Base-by-base conservation (phyloP, 2,888 invertebrate genomes). In the Drosophila koepferae region DNA sequence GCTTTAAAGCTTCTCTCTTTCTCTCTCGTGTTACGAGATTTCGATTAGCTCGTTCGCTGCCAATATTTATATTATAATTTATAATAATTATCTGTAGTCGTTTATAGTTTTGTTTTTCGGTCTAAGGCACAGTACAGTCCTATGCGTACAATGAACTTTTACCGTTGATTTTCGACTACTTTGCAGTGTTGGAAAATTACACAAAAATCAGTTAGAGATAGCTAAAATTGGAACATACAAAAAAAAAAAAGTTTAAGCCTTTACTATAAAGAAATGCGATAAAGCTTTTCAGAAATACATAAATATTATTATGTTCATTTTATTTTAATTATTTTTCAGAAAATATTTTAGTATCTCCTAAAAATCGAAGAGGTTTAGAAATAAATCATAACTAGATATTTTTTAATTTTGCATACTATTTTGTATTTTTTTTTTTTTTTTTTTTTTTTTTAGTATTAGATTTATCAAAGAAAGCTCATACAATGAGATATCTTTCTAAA, bases 121-220 rank as follows among this genome's bases (percentile, higher is more conserved):
- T 16, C 3, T 16, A 28, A 31, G 20, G 44, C 43, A 36, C 28
- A 60, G 54, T 53, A 63, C 75, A 54, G 44, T 63, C 60, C 54
- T 51, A 36, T 14, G 2, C 63, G 75, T 62, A 56, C 76, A 74
- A 70, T 80, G 74, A 75, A 64, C 81, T 61, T 56, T 64, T 41
- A 34, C 44, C 10, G 10, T 63, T 44, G 6, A 16, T 41, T 58
- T 34, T 43, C 59, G 56, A 36, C 64, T 51, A 16, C 10, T 14
- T 31, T 10, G 31, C 16, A 61, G 20, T 44, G 38, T 46, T 46
- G 41, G 40, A 54, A 70, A 44, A 6, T 46, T 31, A 41, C 18
- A 36, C 12, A 6, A 34, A 60, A 53, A 18, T 2, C n/a, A 0
- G 12, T 3, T 14, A 54, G n/a, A 38, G 10, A 28, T 55, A 41